Evolutionary conservation across 2,888 invertebrate species (phyloP).

Genomic region (Tachina fera): DNA sequence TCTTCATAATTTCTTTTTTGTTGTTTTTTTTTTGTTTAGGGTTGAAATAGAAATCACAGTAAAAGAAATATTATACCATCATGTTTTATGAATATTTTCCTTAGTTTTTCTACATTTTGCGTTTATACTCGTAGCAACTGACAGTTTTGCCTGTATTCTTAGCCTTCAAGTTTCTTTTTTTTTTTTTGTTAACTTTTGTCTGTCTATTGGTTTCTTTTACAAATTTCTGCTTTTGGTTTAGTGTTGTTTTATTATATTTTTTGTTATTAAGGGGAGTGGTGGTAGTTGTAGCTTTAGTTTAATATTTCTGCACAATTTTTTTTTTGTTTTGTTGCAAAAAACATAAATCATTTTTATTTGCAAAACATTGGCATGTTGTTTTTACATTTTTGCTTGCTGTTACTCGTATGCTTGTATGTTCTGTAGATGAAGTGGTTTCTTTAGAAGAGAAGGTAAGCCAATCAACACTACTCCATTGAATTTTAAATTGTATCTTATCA

Average conservation of each 20-base stretch:
- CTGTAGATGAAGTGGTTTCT: slow-evolving; percentile 14
- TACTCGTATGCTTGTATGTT: slow-evolving; percentile 12
- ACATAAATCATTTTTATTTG: slow-evolving; percentile 71
- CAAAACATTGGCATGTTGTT: slow-evolving; percentile 63
- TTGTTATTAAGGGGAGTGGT: slow-evolving; percentile 48
- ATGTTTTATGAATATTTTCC: slow-evolving; percentile 61
- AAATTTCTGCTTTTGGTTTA: slow-evolving; percentile 5
- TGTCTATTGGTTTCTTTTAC: slow-evolving; percentile 21
- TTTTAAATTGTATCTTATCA: no score
- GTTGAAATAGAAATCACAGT: slow-evolving; percentile 60
- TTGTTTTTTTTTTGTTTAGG: slow-evolving; percentile 1
- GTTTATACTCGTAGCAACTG: slow-evolving; percentile 17
- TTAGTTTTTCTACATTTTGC: slow-evolving; percentile 22
- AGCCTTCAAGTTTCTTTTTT: not conserved
- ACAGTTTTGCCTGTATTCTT: slow-evolving; percentile 30
- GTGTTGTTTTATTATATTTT: slow-evolving; percentile 25
- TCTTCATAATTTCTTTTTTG: not conserved
- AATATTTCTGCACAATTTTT: slow-evolving; percentile 49
- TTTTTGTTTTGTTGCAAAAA: slow-evolving; percentile 54
- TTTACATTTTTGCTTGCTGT: slow-evolving; percentile 21
- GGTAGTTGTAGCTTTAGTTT: slow-evolving; percentile 41
- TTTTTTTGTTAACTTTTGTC: not conserved
- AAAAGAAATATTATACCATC: slow-evolving; percentile 65
- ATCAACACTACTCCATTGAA: not conserved
- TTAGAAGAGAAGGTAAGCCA: slow-evolving; percentile 27